phyloP scores from a whole-genome alignment of 2,797 vertebrate genomes.

The Acanthopagrus latus region DNA sequence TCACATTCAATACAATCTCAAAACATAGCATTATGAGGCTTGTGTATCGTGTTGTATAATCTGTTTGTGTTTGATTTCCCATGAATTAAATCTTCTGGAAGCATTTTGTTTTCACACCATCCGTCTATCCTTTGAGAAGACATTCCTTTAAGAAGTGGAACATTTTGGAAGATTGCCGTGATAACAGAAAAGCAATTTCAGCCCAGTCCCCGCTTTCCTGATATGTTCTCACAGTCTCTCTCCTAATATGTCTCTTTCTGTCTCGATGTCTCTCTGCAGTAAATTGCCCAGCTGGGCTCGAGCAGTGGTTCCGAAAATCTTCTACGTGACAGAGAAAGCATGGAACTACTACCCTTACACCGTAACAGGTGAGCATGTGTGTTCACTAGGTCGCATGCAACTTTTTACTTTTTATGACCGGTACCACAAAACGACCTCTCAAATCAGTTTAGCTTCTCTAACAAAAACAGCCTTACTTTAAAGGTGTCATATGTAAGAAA shows the following conservation, averaged over 20 bases:
- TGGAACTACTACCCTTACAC: constrained; percentile 99
- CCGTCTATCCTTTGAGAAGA: constrained; percentile 10
- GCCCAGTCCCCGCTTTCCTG: background rate
- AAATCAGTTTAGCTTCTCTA: background rate
- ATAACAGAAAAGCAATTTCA: constrained; percentile 44
- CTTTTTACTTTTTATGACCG: too few relatives aligned
- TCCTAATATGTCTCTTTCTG: constrained; percentile 36
- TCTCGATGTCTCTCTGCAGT: constrained; percentile 80
- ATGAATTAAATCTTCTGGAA: constrained; percentile 18
- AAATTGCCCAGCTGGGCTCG: constrained; percentile 97
- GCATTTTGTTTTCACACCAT: background rate
- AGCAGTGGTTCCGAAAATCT: constrained; percentile 97
- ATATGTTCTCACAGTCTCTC: constrained; percentile 2
- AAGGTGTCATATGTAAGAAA: too few relatives aligned
- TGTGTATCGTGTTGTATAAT: background rate
- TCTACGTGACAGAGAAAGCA: constrained; percentile 98
- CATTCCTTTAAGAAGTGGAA: constrained; percentile 43
- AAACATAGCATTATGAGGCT: background rate
- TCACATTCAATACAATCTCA: background rate
- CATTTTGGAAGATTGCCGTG: constrained; percentile 35
- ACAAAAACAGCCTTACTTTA: background rate
- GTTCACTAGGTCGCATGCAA: background rate
- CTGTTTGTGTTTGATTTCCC: background rate
- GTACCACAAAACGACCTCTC: background rate
- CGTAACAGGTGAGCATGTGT: constrained; percentile 90